Conservation (phyloP, 2,113 vertebrate genomes). For the Ageneiosus marmoratus region DNA sequence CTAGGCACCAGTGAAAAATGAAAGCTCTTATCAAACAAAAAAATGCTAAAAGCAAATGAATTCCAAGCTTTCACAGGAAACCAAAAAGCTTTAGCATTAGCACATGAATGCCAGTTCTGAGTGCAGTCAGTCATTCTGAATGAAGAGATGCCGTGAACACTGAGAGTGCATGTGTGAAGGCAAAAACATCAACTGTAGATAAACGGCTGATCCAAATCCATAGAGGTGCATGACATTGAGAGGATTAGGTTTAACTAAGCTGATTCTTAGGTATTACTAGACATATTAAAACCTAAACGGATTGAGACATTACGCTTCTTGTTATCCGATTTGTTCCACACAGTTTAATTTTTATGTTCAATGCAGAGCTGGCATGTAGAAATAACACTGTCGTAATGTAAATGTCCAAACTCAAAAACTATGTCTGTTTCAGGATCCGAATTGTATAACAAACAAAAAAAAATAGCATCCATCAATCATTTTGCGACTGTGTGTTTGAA, state of each 20-base stretch:
- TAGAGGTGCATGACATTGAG: slow-evolving; percentile 64
- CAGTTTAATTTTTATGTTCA: neutral
- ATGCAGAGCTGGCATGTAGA: neutral
- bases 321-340: slow-evolving; percentile 40
- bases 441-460: neutral
- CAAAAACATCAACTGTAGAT: slow-evolving; percentile 70
- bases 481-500: neutral
- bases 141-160: slow-evolving; percentile 67
- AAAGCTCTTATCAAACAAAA: neutral
- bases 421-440: neutral
- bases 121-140: slow-evolving; percentile 68
- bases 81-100: slow-evolving; percentile 63
- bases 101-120: slow-evolving; percentile 64
- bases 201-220: slow-evolving; percentile 70
- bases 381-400: neutral
- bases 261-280: slow-evolving; percentile 12
- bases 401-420: neutral
- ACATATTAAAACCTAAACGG: neutral
- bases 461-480: neutral
- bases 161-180: slow-evolving; percentile 63
- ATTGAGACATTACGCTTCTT: slow-evolving; percentile 26
- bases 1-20: neutral
- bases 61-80: slow-evolving; percentile 65
- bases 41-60: slow-evolving; percentile 65
- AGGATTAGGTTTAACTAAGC: slow-evolving; percentile 57